These are phyloP conservation scores for Eupleurogrammus muticus DNA, from an alignment of 2,797 vertebrate genomes.

Conservation along the genomic window DNA sequence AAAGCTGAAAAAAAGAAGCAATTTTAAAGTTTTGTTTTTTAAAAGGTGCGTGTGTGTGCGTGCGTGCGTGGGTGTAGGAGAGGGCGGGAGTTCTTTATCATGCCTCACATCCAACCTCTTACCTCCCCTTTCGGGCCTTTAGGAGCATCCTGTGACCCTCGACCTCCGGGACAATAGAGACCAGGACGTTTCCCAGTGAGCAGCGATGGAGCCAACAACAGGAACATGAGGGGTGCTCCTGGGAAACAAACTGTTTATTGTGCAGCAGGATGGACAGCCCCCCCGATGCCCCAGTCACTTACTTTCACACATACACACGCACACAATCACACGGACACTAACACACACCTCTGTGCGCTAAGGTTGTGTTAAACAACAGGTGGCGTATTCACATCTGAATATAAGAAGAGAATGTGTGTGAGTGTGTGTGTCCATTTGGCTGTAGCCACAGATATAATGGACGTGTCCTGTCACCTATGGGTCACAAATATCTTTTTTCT, in stretches of 20 bases:
- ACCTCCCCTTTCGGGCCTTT: constrained; percentile 84
- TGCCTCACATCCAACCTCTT: constrained; percentile 85
- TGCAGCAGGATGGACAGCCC: constrained; percentile 85
- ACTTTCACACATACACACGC: constrained; percentile 62
- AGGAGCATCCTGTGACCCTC: constrained; percentile 88
- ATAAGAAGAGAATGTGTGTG: background rate
- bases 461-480: constrained; percentile 28
- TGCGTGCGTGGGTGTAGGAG: background rate
- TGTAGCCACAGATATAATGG: constrained; percentile 30
- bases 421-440: constrained; percentile 11
- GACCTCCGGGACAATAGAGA: constrained; percentile 85
- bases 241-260: constrained; percentile 91
- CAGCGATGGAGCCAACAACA: constrained; percentile 85
- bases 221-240: constrained; percentile 89
- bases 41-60: constrained; percentile 22
- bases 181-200: constrained; percentile 90
- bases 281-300: constrained; percentile 73
- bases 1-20: constrained; percentile 57
- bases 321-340: constrained; percentile 54
- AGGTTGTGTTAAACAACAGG: constrained; percentile 61
- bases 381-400: constrained; percentile 39
- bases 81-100: constrained; percentile 76
- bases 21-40: constrained; percentile 74
- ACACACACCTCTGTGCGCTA: constrained; percentile 55
- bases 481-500: constrained; percentile 29